Percentiles rank a stretch among this genome's conserved stretches.
phyloP scores from a whole-genome alignment of 2,113 vertebrate genomes.

The Mionectes macconnelli region DNA sequence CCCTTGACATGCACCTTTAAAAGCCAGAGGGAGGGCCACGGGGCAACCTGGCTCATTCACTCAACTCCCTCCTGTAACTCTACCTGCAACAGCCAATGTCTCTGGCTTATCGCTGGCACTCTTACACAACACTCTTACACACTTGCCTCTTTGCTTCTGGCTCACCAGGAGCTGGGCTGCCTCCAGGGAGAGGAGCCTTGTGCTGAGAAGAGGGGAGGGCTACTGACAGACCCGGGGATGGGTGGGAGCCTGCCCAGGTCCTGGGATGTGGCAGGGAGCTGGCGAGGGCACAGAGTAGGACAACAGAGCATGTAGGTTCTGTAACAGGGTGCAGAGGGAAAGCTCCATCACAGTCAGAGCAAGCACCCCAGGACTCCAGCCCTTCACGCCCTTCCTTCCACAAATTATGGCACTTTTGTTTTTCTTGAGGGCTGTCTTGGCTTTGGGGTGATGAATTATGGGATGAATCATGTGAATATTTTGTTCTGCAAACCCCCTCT shows the following conservation, averaged over 20 bases:
- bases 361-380: fast-evolving
- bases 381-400: not conserved
- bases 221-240: fast-evolving
- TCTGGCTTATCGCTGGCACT: not conserved
- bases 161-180: not conserved
- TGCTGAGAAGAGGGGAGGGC: not conserved
- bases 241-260: not conserved
- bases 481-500: not conserved
- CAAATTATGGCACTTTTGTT: not conserved
- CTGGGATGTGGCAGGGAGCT: not conserved
- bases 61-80: not conserved
- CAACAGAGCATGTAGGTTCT: not conserved
- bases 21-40: not conserved
- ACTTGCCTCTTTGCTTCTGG: not conserved
- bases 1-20: not conserved
- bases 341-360: not conserved
- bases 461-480: not conserved
- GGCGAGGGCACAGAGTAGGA: fast-evolving
- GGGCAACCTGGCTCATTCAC: not conserved
- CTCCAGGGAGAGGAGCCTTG: not conserved
- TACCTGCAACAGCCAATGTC: not conserved
- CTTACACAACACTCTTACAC: not conserved
- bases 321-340: fast-evolving
- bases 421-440: not conserved
- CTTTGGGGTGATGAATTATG: not conserved